These are phyloP conservation scores for Propithecus coquereli DNA, from an alignment of 2,113 vertebrate genomes.

Conservation along the genomic window DNA sequence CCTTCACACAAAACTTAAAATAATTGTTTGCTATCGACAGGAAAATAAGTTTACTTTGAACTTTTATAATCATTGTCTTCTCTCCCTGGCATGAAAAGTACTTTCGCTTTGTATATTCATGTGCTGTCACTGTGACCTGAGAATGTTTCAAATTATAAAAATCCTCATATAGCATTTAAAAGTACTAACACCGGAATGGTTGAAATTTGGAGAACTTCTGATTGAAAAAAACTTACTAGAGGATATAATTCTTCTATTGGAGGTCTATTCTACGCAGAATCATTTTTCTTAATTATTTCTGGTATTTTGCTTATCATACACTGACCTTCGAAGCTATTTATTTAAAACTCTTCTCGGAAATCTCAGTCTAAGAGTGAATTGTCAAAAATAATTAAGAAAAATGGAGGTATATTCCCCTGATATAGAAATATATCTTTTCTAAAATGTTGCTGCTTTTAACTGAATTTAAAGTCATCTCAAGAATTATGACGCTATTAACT, in stretches of 20 bases:
- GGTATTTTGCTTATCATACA: constrained; percentile 51
- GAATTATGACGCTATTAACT: constrained; percentile 76
- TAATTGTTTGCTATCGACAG: background rate
- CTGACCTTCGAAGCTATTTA: constrained; percentile 72
- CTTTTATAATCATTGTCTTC: background rate
- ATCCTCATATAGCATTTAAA: background rate
- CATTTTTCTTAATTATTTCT: constrained; percentile 77
- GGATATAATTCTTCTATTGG: constrained; percentile 53
- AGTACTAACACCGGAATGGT: background rate
- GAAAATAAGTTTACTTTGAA: background rate
- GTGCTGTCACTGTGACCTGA: constrained; percentile 23
- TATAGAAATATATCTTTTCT: constrained; percentile 67
- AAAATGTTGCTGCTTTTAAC: constrained; percentile 77
- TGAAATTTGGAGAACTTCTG: constrained; percentile 49
- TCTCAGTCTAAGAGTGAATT: constrained; percentile 55
- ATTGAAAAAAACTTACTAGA: constrained; percentile 55
- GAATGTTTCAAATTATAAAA: constrained; percentile 46
- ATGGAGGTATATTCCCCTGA: constrained; percentile 54
- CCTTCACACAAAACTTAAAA: background rate
- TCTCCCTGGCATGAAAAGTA: background rate
- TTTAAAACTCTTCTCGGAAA: constrained; percentile 74
- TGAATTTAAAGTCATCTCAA: constrained; percentile 74
- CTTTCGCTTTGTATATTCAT: background rate
- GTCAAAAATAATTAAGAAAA: constrained; percentile 79
- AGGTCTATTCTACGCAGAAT: background rate